Base-by-base conservation (phyloP, 2,888 invertebrate species). In the Hemaris fuciformis region DNA sequence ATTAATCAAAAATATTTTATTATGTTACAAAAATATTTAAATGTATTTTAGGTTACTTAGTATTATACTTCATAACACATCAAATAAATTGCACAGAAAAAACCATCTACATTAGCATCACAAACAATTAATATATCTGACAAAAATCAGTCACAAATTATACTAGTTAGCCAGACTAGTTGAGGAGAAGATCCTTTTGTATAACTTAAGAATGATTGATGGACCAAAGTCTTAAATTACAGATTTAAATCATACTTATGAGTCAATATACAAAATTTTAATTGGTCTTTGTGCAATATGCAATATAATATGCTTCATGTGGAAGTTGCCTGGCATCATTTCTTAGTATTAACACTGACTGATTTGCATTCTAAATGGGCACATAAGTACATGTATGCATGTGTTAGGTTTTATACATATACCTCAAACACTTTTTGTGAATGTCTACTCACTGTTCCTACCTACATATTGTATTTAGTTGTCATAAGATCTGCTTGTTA, bases 291-390 rank as follows among this genome's bases (percentile, higher is more conserved):
- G 43, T 31, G 53, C 18, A 18, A 53, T 10, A 18, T 31, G n/a
- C n/a, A n/a, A n/a, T 31, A 31, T 31, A 31, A 31, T 31, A 18
- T 31, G 18, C 1, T 8, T 53, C 18, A 3, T 53, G 5, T 31
- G 10, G 5, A 6, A 18, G 31, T 53, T 31, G 34, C 41, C 22
- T 34, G 25, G 43, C 61, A 59, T 53, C 46, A 58, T 57, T 61
- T 57, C 53, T 56, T 42, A 62, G 62, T 46, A 61, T 58, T 38
- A 62, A 62, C 59, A 56, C 61, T 41, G 53, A 31, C 53, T 53
- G 53, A 31, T 53, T 53, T 31, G 31, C 53, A 53, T 53, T 31
- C 31, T 53, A 53, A 53, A 53, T 31, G 53, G 3, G 5, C 31
- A 27, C 48, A 27, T 53, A 31, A 48, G 53, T 42, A 13, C 43